Evolutionary conservation across 2,797 vertebrate genomes (phyloP), one percentile per base, ranked within the genome.

Genomic region (Scleropages formosus): DNA sequence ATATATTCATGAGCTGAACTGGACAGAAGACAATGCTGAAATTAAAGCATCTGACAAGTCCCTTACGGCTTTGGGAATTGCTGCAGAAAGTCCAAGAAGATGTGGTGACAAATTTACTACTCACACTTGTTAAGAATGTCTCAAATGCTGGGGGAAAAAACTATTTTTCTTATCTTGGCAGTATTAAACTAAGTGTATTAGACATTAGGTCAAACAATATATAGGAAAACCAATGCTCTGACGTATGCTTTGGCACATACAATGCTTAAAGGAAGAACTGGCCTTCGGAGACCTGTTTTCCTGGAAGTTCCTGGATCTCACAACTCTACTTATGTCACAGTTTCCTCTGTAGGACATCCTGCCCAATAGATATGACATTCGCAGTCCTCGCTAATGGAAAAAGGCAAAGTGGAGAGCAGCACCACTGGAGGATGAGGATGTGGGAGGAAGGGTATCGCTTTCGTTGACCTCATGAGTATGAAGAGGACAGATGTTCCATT

Each of bases 401-500:
- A 56, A 77, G 66, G n/a, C 46, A 60, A 12, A n/a, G 39, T 0
- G 49, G n/a, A 58, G 60, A 26, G 39, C 11, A 10, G 31, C 20
- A 68, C 70, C 22, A 27, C 16, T 68, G 39, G 26, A 24, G 49
- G 68, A 49, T 58, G 61, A 18, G 65, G 73, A 75, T 60, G 65
- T 75, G 78, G 73, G 75, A 82, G 67, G 20, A 65, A 80, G 75
- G 77, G 86, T 86, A 77, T 81, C 78, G 24, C 73, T 80, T 81
- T 78, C 64, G 51, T 73, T 78, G 3, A 8, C 80, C 73, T 80
- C 76, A 73, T 80, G 62, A 74, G 70, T 79, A 83, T 70, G 51
- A 72, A 70, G 44, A 82, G 75, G 81, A 78, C 80, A 65, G 78
- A 79, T 82, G 77, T 83, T 82, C 79, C 76, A 80, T 81, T 83